Conservation (phyloP, 2,797 vertebrate species). For the Acanthurus tractus region DNA sequence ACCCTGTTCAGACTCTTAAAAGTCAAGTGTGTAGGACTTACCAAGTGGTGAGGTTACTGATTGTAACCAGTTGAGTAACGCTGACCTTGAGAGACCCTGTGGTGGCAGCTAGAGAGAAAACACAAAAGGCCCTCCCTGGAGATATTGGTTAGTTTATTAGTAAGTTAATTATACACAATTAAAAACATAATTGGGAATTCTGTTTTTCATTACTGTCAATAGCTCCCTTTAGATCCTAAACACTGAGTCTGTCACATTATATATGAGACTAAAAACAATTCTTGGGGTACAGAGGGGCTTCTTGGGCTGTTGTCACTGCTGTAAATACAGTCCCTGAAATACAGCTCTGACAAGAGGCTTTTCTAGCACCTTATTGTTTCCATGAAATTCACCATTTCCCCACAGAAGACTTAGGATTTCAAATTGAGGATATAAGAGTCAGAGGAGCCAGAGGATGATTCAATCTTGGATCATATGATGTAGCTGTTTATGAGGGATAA, state of each 20-base stretch:
- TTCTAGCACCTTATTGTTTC: slow-evolving; percentile 55
- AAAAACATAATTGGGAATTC: too few species aligned
- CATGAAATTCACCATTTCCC: slow-evolving; percentile 51
- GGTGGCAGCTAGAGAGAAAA: too few species aligned
- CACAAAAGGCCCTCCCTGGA: too few species aligned
- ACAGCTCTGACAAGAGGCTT: slow-evolving; percentile 31
- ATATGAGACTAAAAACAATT: neutral
- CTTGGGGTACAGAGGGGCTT: neutral
- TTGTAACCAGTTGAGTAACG: too few species aligned
- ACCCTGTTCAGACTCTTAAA: neutral
- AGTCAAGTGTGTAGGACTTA: too few species aligned
- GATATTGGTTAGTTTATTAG: too few species aligned
- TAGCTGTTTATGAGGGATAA: slow-evolving; percentile 72
- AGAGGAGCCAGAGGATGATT: slow-evolving; percentile 72
- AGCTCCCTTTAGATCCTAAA: too few species aligned
- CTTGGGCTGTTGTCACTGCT: slow-evolving; percentile 3
- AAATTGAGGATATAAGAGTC: slow-evolving; percentile 74
- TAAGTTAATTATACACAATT: too few species aligned
- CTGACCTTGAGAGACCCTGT: too few species aligned
- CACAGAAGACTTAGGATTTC: slow-evolving; percentile 45
- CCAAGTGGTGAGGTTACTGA: too few species aligned
- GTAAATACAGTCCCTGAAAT: slow-evolving; percentile 35
- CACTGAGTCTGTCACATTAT: too few species aligned
- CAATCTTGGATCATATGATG: slow-evolving; percentile 64
- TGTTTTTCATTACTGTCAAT: neutral